Base-by-base conservation (phyloP, 2,113 vertebrate genomes). In the Ophiodon elongatus region DNA sequence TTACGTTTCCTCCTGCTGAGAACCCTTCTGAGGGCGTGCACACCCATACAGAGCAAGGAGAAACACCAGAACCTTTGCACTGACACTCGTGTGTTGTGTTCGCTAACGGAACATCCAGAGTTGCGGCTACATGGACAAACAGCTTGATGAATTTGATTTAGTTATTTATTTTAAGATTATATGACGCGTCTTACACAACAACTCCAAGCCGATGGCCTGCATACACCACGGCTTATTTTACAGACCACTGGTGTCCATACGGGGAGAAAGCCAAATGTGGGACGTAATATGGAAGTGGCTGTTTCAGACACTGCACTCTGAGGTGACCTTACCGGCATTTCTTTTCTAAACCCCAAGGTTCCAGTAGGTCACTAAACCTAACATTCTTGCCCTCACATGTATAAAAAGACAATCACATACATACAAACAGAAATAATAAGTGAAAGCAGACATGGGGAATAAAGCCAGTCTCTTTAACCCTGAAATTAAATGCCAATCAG, bases 401-500 rank as follows among this genome's bases (percentile, higher is more conserved):
- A n/a, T 15, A 35, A 1, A 31, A 14, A 62, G 8, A 59, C 37
- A 63, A 17, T 43, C 1, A 60, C 54, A 43, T 45, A 73, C 37
- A 63, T 21, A 62, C 23, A 83, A 17, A 21, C 2, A 76, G 14
- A 45, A 62, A 54, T 31, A 47, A 31, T 31, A 31, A 64, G 21
- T 80, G 59, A 45, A 78, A 69, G 60, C 77, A 71, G 54, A 50
- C 43, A 29, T 76, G 62, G 35, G 31, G 67, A 56, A 43, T 25
- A 43, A 4, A 73, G 39, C 23, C 9, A 56, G 0, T 54, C 15
- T 45, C 6, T 73, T 72, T 19, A 37, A 27, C 23, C 19, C 47
- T 39, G 56, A 50, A 33, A 45, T 64, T 43, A 39, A 82, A 41
- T 25, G 23, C 17, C 60, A 57, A 15, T 43, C 15, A 45, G 41